These are phyloP conservation scores for Mellilla xanthometata DNA, from an alignment of 2,888 invertebrate genomes.

Conservation along the genomic window DNA sequence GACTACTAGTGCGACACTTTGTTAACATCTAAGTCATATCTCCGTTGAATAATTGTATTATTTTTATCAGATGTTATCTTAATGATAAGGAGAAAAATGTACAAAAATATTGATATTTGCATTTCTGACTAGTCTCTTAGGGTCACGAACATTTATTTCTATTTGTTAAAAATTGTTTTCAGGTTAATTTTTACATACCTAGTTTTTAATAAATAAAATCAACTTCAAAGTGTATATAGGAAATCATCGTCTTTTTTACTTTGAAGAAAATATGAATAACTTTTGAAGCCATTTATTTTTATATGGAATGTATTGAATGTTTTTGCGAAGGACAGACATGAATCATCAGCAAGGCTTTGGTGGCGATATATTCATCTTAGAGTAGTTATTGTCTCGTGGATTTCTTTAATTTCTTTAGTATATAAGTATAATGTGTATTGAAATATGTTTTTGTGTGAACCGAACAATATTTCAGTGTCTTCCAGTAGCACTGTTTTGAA, in stretches of 20 bases:
- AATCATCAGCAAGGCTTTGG: constrained; percentile 46
- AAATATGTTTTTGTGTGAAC: constrained; percentile 43
- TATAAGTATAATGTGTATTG: constrained; percentile 39
- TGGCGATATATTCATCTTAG: constrained; percentile 36
- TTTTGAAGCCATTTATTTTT: constrained; percentile 76
- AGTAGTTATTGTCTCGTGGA: constrained; percentile 27
- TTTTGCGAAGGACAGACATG: constrained; percentile 44
- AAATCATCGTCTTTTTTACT: constrained; percentile 53
- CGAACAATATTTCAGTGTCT: constrained; percentile 61
- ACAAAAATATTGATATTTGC: constrained; percentile 75
- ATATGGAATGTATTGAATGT: constrained; percentile 74
- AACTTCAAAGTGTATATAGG: constrained; percentile 45
- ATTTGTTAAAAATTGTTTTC: constrained; percentile 49
- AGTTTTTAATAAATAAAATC: constrained; percentile 37
- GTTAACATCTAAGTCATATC: constrained; percentile 79
- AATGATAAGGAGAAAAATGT: constrained; percentile 76
- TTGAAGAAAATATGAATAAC: constrained; percentile 49
- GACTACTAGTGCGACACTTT: constrained; percentile 50
- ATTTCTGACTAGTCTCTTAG: constrained; percentile 80
- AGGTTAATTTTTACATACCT: constrained; percentile 39
- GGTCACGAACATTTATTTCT: constrained; percentile 61
- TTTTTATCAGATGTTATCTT: constrained; percentile 78
- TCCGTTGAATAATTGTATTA: constrained; percentile 70
- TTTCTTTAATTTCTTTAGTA: constrained; percentile 30
- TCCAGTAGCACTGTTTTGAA: constrained; percentile 67